Percentiles rank a stretch among this genome's conserved stretches.
These are phyloP conservation scores for Redunca redunca DNA, from an alignment of 2,113 vertebrate genomes.

Conservation along the genomic window DNA sequence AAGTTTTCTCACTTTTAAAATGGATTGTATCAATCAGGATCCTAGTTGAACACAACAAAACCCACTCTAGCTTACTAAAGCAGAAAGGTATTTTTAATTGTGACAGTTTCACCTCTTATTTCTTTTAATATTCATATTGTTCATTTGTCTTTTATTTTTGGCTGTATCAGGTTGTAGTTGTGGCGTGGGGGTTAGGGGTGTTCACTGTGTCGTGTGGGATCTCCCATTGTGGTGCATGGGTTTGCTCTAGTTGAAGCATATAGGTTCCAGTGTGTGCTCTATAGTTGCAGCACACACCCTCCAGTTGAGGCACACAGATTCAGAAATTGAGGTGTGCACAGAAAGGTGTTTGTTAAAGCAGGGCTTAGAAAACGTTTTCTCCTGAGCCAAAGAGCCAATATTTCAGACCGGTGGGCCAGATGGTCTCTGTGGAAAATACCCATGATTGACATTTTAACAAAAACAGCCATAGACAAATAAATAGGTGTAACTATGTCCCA, in stretches of 20 bases:
- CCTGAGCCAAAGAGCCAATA: not conserved
- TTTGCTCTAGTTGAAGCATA: not conserved
- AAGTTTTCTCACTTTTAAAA: not conserved
- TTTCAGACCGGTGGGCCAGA: not conserved
- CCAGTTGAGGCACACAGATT: not conserved
- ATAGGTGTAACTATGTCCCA: not conserved
- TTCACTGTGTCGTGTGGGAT: not conserved
- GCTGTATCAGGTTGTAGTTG: not conserved
- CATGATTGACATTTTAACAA: not conserved
- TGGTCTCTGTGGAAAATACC: not conserved
- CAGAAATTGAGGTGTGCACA: not conserved
- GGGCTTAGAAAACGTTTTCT: not conserved
- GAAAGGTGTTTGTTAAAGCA: not conserved
- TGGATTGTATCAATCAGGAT: not conserved
- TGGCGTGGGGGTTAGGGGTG: rapidly evolving
- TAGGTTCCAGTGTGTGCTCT: not conserved
- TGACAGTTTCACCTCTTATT: not conserved
- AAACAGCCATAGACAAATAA: not conserved
- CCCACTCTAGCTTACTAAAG: not conserved
- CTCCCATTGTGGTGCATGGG: not conserved
- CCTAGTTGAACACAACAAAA: not conserved
- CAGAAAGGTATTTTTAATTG: not conserved
- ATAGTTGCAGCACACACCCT: not conserved
- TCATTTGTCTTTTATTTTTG: not conserved
- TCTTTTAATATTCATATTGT: not conserved